Percentiles rank a stretch among this genome's conserved stretches.
Conservation (phyloP, 2,113 vertebrate genomes). For the Notechis scutatus region DNA sequence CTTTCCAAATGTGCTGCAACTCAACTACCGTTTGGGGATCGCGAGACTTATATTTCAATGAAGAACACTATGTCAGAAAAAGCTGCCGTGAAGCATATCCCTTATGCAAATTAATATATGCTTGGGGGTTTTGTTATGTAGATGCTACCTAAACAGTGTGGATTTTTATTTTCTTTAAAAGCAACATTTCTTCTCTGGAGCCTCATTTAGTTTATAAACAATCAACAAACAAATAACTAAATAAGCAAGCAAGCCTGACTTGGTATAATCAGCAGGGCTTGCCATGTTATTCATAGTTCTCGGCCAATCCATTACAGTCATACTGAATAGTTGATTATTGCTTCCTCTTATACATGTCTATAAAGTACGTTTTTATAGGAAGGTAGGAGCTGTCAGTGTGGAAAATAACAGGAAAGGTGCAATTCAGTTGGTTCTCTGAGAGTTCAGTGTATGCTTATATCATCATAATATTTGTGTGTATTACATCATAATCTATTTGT, state of each 20-base stretch:
- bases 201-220: background rate
- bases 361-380: background rate
- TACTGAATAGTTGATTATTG: background rate
- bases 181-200: background rate
- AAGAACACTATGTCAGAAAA: background rate
- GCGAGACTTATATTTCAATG: background rate
- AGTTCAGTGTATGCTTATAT: background rate
- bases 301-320: background rate
- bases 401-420: background rate
- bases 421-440: background rate
- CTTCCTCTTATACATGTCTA: background rate
- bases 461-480: background rate
- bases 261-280: background rate
- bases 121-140: background rate
- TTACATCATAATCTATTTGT: background rate
- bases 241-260: background rate
- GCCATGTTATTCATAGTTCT: background rate
- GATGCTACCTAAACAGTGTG: background rate
- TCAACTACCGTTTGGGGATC: background rate
- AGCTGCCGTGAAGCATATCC: background rate
- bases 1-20: background rate
- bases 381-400: fast-evolving
- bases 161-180: background rate
- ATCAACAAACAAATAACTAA: background rate
- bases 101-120: background rate